These are phyloP conservation scores for Clistopyga incitator DNA, from an alignment of 2,888 invertebrate genomes.

Conservation along the genomic window DNA sequence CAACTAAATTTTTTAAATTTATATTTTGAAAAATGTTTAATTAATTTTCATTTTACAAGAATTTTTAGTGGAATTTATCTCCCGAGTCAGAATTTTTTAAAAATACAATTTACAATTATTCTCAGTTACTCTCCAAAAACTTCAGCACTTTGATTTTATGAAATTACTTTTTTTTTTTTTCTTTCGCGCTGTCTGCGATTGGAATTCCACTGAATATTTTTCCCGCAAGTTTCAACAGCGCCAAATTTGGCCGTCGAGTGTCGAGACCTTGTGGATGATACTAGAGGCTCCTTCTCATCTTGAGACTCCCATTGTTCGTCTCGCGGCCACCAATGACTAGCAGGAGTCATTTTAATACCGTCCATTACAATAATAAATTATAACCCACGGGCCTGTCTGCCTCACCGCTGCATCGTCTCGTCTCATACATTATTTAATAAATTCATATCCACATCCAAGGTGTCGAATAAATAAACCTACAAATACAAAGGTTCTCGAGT, in stretches of 20 bases:
- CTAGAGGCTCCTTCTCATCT: conserved; percentile 8
- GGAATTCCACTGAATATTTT: background rate
- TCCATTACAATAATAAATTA: conserved; percentile 20
- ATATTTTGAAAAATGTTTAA: no score
- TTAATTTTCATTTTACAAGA: no score
- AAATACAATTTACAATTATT: no score
- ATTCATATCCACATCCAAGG: background rate
- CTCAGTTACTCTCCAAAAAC: no score
- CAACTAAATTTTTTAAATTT: no score
- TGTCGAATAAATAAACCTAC: no score
- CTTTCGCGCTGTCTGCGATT: background rate
- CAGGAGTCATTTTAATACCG: conserved; percentile 12
- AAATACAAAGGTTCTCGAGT: no score
- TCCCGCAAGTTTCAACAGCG: background rate
- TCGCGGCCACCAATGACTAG: conserved; percentile 4
- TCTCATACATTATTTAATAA: conserved; percentile 39
- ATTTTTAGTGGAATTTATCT: no score
- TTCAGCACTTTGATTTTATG: no score
- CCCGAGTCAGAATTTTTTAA: no score
- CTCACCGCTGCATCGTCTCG: conserved; percentile 15
- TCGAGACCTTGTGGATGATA: conserved; percentile 5
- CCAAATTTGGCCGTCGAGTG: conserved; percentile 18
- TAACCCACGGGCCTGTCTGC: conserved; percentile 18
- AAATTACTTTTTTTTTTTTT: background rate
- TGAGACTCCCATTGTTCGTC: conserved; percentile 12